A percentile compares a stretch with the other conserved stretches of the same genome.
Conservation (phyloP, 2,888 invertebrate genomes). For the Cheilosia grossa region DNA sequence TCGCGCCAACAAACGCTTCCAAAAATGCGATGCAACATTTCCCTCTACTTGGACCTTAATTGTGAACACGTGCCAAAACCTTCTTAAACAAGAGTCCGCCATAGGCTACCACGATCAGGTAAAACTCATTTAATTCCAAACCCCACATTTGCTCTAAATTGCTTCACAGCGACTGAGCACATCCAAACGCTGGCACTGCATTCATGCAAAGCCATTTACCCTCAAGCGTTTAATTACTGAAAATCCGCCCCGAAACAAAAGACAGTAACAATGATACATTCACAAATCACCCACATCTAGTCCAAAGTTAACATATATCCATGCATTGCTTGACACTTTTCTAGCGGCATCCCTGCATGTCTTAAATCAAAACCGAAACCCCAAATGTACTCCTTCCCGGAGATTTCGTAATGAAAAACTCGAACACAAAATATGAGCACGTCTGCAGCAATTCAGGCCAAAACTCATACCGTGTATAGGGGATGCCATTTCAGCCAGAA, state of each 20-base stretch:
- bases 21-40: no score
- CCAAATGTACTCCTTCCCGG: neutral
- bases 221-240: constrained; percentile 52
- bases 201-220: neutral
- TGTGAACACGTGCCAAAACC: no score
- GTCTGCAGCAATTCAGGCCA: constrained; percentile 56
- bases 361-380: constrained; percentile 15
- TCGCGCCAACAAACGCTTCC: no score
- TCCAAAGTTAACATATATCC: constrained; percentile 41
- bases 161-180: neutral
- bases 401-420: constrained; percentile 47
- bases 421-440: constrained; percentile 9
- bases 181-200: neutral
- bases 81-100: no score
- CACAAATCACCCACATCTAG: constrained; percentile 8
- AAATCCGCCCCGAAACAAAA: neutral
- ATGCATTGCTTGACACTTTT: constrained; percentile 40
- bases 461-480: neutral
- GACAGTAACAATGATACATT: constrained; percentile 10
- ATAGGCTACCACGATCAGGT: no score
- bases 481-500: constrained; percentile 1
- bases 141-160: no score
- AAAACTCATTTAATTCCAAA: no score
- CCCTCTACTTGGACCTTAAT: no score
- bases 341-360: constrained; percentile 26